phyloP scores from a whole-genome alignment of 2,113 vertebrate genomes.

The Scortum barcoo region DNA sequence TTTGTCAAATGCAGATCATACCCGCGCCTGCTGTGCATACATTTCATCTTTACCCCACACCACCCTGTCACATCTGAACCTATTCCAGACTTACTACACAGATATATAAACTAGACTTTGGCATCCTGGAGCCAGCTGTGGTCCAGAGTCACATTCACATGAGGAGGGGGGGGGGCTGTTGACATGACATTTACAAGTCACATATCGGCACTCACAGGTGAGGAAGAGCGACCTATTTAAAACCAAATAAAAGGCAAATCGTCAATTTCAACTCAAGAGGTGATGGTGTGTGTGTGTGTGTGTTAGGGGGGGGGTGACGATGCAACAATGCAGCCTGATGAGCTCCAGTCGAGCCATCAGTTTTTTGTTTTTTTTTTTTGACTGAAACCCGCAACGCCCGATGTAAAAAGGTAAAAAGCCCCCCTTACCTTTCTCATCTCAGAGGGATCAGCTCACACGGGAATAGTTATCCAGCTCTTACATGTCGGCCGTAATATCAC shows the following conservation, averaged over 20 bases:
- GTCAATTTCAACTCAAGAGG: conserved; percentile 44
- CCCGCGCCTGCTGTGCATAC: not conserved
- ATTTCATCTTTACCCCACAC: too few relatives aligned
- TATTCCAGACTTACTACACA: not conserved
- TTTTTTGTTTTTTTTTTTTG: too few relatives aligned
- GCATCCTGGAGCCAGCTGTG: conserved; percentile 30
- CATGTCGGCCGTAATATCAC: conserved; percentile 68
- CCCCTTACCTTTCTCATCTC: conserved; percentile 75
- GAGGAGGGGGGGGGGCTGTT: conserved; percentile 9
- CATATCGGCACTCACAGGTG: conserved; percentile 57
- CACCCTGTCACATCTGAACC: not conserved
- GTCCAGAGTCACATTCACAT: conserved; percentile 17
- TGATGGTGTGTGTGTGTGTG: too few relatives aligned
- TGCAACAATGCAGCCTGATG: conserved; percentile 70
- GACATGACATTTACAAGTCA: conserved; percentile 56
- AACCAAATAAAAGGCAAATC: conserved; percentile 14
- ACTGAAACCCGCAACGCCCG: conserved; percentile 68
- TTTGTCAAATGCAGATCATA: conserved; percentile 36
- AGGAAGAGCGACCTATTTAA: conserved; percentile 36
- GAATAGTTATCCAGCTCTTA: conserved; percentile 78
- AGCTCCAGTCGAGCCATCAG: conserved; percentile 42
- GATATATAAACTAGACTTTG: conserved; percentile 27
- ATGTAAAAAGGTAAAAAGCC: too few relatives aligned
- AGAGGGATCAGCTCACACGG: conserved; percentile 60
- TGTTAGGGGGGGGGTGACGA: conserved; percentile 31